These are phyloP conservation scores for Synergus itoensis DNA, from an alignment of 2,888 invertebrate genomes.

Conservation along the genomic window DNA sequence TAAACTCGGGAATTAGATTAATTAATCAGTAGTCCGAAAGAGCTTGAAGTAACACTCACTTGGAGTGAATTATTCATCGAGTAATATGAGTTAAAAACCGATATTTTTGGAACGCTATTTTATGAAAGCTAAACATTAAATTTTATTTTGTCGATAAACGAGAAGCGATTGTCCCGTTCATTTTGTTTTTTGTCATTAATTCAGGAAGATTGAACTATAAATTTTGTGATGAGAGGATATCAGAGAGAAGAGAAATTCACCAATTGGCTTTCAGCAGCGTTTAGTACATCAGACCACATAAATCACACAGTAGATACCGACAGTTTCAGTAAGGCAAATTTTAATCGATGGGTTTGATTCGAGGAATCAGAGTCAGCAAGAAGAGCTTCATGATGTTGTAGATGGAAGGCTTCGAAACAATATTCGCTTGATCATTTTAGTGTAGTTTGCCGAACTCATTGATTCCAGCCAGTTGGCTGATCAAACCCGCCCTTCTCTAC, in stretches of 20 bases:
- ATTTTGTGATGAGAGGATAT: conserved; percentile 14
- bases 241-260: background rate
- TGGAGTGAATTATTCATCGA: background rate
- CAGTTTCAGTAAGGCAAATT: conserved; percentile 13
- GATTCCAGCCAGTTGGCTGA: conserved; percentile 29
- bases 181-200: background rate
- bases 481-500: conserved; percentile 28
- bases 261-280: conserved; percentile 11
- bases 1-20: background rate
- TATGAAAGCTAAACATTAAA: background rate
- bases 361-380: conserved; percentile 34
- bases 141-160: background rate
- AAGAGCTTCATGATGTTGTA: conserved; percentile 6
- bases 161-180: background rate
- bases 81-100: background rate
- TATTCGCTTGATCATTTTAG: conserved; percentile 26
- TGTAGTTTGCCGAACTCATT: conserved; percentile 29
- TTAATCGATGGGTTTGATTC: conserved; percentile 35
- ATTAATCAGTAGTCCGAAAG: background rate
- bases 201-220: background rate
- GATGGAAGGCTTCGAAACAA: conserved; percentile 22
- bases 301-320: background rate
- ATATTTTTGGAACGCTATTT: background rate
- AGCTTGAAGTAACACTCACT: background rate
- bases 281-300: conserved; percentile 13